Evolutionary conservation across 2,888 invertebrate genomes (phyloP).

Genomic region (Argynnis bischoffii): DNA sequence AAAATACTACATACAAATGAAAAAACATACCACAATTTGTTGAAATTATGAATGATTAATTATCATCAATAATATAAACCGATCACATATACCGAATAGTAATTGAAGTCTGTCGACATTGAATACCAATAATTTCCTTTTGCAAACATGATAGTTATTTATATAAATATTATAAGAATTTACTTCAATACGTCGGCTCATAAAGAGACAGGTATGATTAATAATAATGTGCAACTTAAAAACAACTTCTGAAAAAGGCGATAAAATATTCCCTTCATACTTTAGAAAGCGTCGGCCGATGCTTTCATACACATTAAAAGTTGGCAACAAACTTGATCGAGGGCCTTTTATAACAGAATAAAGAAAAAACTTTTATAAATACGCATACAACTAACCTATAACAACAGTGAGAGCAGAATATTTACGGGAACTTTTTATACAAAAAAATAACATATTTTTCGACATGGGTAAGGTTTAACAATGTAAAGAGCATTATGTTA

Average conservation of each 20-base stretch:
- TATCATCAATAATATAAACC: no score
- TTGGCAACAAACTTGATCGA: slow-evolving; percentile 52
- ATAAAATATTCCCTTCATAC: slow-evolving; percentile 45
- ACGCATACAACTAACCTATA: slow-evolving; percentile 45
- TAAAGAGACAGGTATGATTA: slow-evolving; percentile 25
- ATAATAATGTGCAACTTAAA: slow-evolving; percentile 31
- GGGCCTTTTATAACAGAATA: slow-evolving; percentile 50
- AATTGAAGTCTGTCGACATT: no score
- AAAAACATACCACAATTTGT: no score
- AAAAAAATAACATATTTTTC: slow-evolving; percentile 30
- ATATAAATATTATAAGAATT: slow-evolving; percentile 10
- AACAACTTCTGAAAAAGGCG: slow-evolving; percentile 39
- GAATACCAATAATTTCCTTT: no score
- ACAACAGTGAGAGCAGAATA: slow-evolving; percentile 33
- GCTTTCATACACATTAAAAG: slow-evolving; percentile 66
- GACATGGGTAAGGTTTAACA: slow-evolving; percentile 21
- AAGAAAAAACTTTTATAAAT: slow-evolving; percentile 50
- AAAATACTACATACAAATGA: no score
- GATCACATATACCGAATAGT: no score
- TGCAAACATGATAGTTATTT: neutral
- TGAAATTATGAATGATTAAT: no score
- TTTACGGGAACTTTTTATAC: slow-evolving; percentile 32
- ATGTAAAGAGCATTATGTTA: slow-evolving; percentile 23
- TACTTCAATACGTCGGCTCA: slow-evolving; percentile 8
- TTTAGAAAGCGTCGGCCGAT: slow-evolving; percentile 42